Percentiles rank a stretch among this genome's conserved stretches.
Conservation (phyloP, 2,113 vertebrate genomes). For the Cinclus cinclus region DNA sequence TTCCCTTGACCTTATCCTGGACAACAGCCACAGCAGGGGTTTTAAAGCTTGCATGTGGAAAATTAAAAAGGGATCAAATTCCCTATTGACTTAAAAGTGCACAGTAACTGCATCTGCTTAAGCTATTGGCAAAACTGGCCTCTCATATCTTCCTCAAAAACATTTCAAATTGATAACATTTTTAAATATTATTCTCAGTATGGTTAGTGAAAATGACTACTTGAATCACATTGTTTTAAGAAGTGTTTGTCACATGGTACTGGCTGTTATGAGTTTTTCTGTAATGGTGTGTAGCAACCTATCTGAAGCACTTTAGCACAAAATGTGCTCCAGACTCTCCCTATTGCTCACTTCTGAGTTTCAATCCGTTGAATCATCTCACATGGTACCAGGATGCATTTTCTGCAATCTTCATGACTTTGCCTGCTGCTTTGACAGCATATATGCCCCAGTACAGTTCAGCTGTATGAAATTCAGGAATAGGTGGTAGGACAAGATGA, state of each 20-base stretch:
- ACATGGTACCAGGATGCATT: not conserved
- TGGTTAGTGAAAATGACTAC: not conserved
- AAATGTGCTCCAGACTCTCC: not conserved
- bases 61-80: not conserved
- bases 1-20: slow-evolving; percentile 20
- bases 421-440: not conserved
- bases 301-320: not conserved
- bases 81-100: not conserved
- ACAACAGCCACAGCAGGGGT: not conserved
- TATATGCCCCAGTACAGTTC: not conserved
- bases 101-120: slow-evolving; percentile 6
- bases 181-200: not conserved
- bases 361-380: not conserved
- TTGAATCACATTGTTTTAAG: not conserved
- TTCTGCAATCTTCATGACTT: not conserved
- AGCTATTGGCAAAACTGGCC: not conserved
- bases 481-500: not conserved
- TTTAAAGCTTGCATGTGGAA: not conserved
- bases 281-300: not conserved
- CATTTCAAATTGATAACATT: not conserved
- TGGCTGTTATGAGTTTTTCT: not conserved
- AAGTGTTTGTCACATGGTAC: not conserved
- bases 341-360: not conserved
- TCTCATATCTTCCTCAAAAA: not conserved
- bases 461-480: not conserved